These are phyloP conservation scores for Cephonodes hylas DNA, from an alignment of 2,888 invertebrate genomes.

Conservation along the genomic window DNA sequence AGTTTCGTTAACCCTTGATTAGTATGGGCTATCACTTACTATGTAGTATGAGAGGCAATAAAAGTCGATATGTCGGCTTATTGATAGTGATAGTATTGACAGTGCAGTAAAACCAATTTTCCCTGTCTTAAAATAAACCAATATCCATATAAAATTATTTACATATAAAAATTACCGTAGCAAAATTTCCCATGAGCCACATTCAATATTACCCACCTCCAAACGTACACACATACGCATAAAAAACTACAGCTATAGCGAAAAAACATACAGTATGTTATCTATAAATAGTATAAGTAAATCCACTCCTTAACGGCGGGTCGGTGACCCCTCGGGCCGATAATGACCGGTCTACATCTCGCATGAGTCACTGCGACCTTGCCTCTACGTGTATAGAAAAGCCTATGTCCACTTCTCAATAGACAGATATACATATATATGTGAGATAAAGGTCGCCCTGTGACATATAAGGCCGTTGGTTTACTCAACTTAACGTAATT, in stretches of 20 bases:
- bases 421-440: not conserved
- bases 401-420: not conserved
- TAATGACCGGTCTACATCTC: constrained; percentile 32
- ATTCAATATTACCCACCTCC: no score
- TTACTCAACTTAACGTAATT: no score
- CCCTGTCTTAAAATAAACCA: no score
- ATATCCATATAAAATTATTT: no score
- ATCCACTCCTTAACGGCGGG: constrained; percentile 24
- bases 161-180: no score
- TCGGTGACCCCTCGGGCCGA: constrained; percentile 32
- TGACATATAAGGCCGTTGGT: no score
- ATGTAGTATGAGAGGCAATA: no score
- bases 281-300: constrained; percentile 15
- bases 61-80: no score
- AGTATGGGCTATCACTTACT: not conserved
- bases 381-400: not conserved
- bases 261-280: not conserved
- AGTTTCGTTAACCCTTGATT: not conserved
- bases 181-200: no score
- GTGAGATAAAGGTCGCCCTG: no score
- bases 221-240: not conserved
- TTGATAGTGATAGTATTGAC: no score
- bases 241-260: not conserved
- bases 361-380: constrained; percentile 18
- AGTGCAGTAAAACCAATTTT: no score